Base-by-base conservation (phyloP, 2,113 vertebrate species). In the Podarcis muralis region DNA sequence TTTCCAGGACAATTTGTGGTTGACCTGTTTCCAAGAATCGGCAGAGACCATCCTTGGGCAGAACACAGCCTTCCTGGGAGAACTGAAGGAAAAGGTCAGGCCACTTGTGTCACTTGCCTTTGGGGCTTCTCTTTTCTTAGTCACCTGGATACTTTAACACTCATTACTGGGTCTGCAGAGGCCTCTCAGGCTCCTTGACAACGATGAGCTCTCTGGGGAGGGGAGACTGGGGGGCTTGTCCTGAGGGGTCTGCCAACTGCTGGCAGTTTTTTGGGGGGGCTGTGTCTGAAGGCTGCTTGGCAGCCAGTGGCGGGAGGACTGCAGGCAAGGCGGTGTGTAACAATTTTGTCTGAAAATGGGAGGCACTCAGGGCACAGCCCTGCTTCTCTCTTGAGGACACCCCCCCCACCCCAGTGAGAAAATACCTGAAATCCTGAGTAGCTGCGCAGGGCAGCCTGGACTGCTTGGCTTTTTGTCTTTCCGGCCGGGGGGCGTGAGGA, bases 11-110 rank as follows among this genome's bases (percentile, higher is more conserved):
- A 99, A 99, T 93, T 98, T 99, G 95, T 99, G 99, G 99, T 97
- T 99, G 93, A 99, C 98, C 8, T 99, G 98, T 94, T 99, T 99
- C 97, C 99, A 99, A 94, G 98, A 99, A 57, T 95, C 97, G 62
- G 98, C 98, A 2, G 99, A 99, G 95, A 95, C 97, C 86, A 98
- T 99, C 92, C 97, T 99, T 77, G 98, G 99, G 87, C 98, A 99
- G 87, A 99, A 96, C 0, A 91, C 98, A 11, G 96, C 97, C 90
- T 98, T 98, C 91, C 95, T 99, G 25, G 99, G 99, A 76, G 98
- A 99, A 79, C 96, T 99, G 87, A 99, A 98, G 93, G 99, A 99
- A 75, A 98, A 99, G 89, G 99, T 99, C 82, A 95, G 98, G 93
- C 83, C 15, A 6, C 86, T 40, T 85, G 78, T 66, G 8, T 1